Evolutionary conservation across 2,888 invertebrate genomes (phyloP).

Genomic region (Bugulina stolonifera): DNA sequence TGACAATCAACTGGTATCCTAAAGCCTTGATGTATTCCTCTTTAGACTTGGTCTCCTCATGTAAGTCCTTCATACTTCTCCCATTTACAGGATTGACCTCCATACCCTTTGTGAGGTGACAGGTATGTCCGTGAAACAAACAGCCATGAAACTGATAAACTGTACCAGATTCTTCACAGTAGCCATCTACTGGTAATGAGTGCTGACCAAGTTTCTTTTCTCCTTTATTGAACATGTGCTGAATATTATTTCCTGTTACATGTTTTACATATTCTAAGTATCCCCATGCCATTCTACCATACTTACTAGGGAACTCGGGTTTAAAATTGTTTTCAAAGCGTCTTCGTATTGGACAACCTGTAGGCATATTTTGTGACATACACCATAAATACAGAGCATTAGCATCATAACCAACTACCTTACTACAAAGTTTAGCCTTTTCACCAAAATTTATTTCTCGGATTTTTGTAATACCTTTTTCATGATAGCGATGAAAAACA

Average conservation of each 20-base stretch:
- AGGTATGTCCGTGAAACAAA: conserved; percentile 1
- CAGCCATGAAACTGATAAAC: conserved; percentile 3
- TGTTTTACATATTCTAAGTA: not conserved
- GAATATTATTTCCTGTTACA: not conserved
- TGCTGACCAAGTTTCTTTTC: not conserved
- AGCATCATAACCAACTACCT: not conserved
- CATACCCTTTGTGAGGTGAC: not conserved
- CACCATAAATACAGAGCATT: not conserved
- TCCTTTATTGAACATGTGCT: not conserved
- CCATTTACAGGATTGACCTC: not conserved
- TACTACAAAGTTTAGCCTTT: not conserved
- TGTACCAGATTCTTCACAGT: not conserved
- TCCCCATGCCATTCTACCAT: not conserved
- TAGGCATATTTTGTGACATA: not conserved
- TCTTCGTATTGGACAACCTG: not conserved
- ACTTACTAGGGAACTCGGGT: not conserved
- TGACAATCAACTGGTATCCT: not conserved
- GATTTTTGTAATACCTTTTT: not conserved
- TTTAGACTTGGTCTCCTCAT: not conserved
- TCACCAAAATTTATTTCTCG: not conserved
- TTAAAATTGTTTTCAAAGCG: not conserved
- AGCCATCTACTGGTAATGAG: not conserved
- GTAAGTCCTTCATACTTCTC: not conserved
- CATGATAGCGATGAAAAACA: not conserved
- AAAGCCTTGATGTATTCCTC: not conserved